Percentiles rank a stretch among this genome's conserved stretches.
These are phyloP conservation scores for Scaptodrosophila lebanonensis DNA, from an alignment of 1,140 invertebrate genomes.

Conservation along the genomic window DNA sequence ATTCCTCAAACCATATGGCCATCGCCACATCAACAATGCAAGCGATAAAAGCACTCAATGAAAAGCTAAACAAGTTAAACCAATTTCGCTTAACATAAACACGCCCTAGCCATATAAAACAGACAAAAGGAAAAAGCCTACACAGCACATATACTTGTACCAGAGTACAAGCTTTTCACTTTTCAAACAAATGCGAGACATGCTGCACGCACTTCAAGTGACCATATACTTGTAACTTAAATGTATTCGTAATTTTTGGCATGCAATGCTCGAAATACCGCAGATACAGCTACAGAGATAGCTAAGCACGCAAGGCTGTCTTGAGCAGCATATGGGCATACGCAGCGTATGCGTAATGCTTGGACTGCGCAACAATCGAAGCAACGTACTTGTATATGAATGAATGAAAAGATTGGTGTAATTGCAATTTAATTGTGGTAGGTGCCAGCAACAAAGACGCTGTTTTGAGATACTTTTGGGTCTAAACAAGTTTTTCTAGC, in stretches of 20 bases:
- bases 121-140: conserved; percentile 7
- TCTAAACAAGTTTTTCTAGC: too few species aligned
- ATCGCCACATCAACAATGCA: too few species aligned
- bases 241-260: conserved; percentile 57
- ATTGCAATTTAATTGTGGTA: too few species aligned
- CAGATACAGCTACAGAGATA: conserved; percentile 28
- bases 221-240: conserved; percentile 1
- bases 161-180: conserved; percentile 16
- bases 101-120: conserved; percentile 25
- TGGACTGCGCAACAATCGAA: too few species aligned
- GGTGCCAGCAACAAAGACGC: too few species aligned
- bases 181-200: conserved; percentile 49
- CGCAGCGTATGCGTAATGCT: conserved; percentile 62
- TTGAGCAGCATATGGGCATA: too few species aligned
- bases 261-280: conserved; percentile 30
- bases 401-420: too few species aligned
- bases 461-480: too few species aligned
- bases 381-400: too few species aligned
- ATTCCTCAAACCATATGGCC: too few species aligned
- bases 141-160: conserved; percentile 3
- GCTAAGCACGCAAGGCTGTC: too few species aligned
- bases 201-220: background rate
- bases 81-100: conserved; percentile 18
- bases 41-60: conserved; percentile 31
- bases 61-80: conserved; percentile 31